A percentile compares a stretch with the other conserved stretches of the same genome.
These are phyloP conservation scores for Colletes gigas DNA, from an alignment of 1,140 invertebrate genomes.

Conservation along the genomic window DNA sequence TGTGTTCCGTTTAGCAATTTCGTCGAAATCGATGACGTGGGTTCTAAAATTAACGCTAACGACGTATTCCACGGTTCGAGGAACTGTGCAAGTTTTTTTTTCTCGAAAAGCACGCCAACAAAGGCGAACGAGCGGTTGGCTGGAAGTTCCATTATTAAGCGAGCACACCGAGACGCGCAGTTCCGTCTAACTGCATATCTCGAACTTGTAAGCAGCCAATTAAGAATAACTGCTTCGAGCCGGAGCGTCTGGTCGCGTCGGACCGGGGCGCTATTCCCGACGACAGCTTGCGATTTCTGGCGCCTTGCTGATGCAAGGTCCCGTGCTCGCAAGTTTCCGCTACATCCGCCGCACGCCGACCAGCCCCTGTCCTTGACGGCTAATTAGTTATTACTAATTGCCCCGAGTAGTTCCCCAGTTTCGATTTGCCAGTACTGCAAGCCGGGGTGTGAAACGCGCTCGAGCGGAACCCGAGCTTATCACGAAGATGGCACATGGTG, in stretches of 20 bases:
- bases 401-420: conserved; percentile 61
- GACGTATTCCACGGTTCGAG: too few species aligned
- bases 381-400: conserved; percentile 70
- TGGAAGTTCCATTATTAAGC: not conserved
- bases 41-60: too few species aligned
- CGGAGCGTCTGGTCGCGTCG: not conserved
- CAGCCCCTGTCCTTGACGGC: conserved; percentile 39
- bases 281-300: conserved; percentile 33
- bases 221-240: conserved; percentile 47
- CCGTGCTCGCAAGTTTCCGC: conserved; percentile 31
- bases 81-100: not conserved
- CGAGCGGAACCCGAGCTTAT: not conserved
- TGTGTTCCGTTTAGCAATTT: too few species aligned
- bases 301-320: conserved; percentile 27
- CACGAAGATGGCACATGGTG: conserved; percentile 20
- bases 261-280: conserved; percentile 18
- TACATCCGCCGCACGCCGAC: conserved; percentile 2
- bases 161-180: not conserved
- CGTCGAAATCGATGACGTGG: too few species aligned
- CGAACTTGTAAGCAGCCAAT: conserved; percentile 34
- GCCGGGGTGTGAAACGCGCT: not conserved
- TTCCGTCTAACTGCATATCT: not conserved
- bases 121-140: too few species aligned
- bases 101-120: not conserved
- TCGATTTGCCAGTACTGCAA: conserved; percentile 50